Conservation (phyloP, 1,140 invertebrate species). For the Spodoptera litura region DNA sequence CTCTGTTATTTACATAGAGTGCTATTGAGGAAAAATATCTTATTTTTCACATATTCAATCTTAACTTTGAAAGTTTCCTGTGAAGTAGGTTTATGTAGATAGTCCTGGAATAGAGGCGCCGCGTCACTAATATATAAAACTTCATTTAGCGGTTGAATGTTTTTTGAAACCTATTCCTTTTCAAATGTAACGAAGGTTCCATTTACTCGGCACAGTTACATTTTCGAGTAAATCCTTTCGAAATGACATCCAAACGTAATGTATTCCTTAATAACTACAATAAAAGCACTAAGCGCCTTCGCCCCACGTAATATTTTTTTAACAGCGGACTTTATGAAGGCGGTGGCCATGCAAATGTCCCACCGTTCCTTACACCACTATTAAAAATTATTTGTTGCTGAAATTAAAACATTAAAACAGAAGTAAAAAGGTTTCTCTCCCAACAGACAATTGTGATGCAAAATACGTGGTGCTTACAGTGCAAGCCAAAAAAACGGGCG, state of each 20-base stretch:
- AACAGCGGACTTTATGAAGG: conserved; percentile 65
- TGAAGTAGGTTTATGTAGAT: too few species aligned
- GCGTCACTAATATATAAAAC: too few species aligned
- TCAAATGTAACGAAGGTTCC: background rate
- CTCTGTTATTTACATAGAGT: background rate
- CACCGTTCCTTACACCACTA: conserved; percentile 68
- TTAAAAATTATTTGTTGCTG: conserved; percentile 75
- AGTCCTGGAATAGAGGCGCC: too few species aligned
- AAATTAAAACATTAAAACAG: conserved; percentile 79
- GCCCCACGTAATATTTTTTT: conserved; percentile 56
- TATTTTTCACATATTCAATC: too few species aligned
- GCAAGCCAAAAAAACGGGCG: conserved; percentile 57
- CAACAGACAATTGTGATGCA: conserved; percentile 78
- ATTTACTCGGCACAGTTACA: conserved; percentile 8
- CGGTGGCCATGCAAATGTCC: conserved; percentile 70
- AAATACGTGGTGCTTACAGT: conserved; percentile 60
- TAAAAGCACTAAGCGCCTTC: conserved; percentile 45
- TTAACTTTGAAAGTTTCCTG: too few species aligned
- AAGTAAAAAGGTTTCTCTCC: conserved; percentile 49
- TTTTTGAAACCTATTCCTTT: background rate
- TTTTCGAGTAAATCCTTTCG: background rate
- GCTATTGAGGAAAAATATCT: too few species aligned
- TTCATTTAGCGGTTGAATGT: too few species aligned
- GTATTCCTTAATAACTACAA: conserved; percentile 46
- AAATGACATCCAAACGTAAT: conserved; percentile 37